These are phyloP conservation scores for Dryobates pubescens DNA, from an alignment of 2,797 vertebrate species.

Conservation along the genomic window DNA sequence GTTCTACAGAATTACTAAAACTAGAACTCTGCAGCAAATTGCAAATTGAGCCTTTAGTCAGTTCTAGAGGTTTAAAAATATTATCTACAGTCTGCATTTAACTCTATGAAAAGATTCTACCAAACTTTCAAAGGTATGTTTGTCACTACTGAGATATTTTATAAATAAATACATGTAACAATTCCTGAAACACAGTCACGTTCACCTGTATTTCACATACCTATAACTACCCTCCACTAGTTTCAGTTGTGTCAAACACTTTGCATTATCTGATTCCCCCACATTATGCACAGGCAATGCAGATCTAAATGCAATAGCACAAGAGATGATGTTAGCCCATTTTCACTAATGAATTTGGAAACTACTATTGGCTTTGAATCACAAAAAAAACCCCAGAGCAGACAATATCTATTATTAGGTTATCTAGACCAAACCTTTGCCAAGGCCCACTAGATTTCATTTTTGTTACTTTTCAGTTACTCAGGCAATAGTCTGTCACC, in stretches of 20 bases:
- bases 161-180: not conserved
- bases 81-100: not conserved
- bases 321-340: not conserved
- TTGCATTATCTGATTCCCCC: not conserved
- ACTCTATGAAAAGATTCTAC: not conserved
- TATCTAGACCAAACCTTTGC: conserved; percentile 32
- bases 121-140: not conserved
- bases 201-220: not conserved
- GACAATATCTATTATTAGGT: conserved; percentile 16
- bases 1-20: conserved; percentile 18
- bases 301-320: conserved; percentile 5
- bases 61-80: conserved; percentile 5
- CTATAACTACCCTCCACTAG: not conserved
- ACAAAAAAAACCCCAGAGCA: not conserved
- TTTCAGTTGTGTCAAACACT: not conserved
- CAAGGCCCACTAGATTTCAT: conserved; percentile 24
- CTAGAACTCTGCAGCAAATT: not conserved
- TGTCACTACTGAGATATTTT: not conserved
- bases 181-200: not conserved
- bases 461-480: conserved; percentile 55
- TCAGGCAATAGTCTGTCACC: conserved; percentile 50
- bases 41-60: conserved; percentile 1
- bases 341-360: conserved; percentile 43
- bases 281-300: not conserved
- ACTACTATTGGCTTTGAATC: not conserved